These are phyloP conservation scores for Drosophila paucipuncta DNA, from an alignment of 2,888 invertebrate species.

Conservation along the genomic window DNA sequence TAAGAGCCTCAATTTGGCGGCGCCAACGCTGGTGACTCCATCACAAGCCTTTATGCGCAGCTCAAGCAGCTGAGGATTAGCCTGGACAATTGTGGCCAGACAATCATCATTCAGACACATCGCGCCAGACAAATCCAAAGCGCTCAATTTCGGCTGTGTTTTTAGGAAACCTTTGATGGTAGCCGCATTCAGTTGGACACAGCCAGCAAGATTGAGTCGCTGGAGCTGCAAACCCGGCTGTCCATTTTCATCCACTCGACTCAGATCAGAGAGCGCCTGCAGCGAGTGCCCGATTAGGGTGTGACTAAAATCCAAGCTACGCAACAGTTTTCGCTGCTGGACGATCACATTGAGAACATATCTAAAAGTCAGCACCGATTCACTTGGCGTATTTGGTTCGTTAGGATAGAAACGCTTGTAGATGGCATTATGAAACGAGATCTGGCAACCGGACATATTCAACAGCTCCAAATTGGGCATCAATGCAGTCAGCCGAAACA, in stretches of 20 bases:
- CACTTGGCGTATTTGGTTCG: constrained; percentile 86
- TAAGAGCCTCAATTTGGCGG: constrained; percentile 87
- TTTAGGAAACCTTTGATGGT: constrained; percentile 74
- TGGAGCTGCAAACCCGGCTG: constrained; percentile 78
- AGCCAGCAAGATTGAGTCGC: constrained; percentile 74
- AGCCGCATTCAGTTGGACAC: constrained; percentile 77
- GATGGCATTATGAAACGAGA: constrained; percentile 90
- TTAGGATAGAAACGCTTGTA: constrained; percentile 89
- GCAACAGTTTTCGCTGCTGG: constrained; percentile 86
- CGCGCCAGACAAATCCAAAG: constrained; percentile 89
- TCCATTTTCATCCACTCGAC: constrained; percentile 69
- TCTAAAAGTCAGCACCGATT: constrained; percentile 90
- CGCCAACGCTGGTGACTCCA: constrained; percentile 88
- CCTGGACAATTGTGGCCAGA: constrained; percentile 87
- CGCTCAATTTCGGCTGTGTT: constrained; percentile 87
- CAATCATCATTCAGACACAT: constrained; percentile 89
- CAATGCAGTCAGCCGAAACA: constrained; percentile 88
- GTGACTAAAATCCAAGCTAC: constrained; percentile 88
- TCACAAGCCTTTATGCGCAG: constrained; percentile 89
- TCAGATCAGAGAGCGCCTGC: constrained; percentile 86
- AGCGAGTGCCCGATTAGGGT: constrained; percentile 90
- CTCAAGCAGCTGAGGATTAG: constrained; percentile 87
- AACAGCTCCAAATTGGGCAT: constrained; percentile 88
- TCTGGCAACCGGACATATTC: constrained; percentile 89
- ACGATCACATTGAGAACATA: constrained; percentile 88